These are phyloP conservation scores for cat (Felis catus) DNA, from an alignment of 2,113 vertebrate species.

Conservation along the genomic window DNA sequence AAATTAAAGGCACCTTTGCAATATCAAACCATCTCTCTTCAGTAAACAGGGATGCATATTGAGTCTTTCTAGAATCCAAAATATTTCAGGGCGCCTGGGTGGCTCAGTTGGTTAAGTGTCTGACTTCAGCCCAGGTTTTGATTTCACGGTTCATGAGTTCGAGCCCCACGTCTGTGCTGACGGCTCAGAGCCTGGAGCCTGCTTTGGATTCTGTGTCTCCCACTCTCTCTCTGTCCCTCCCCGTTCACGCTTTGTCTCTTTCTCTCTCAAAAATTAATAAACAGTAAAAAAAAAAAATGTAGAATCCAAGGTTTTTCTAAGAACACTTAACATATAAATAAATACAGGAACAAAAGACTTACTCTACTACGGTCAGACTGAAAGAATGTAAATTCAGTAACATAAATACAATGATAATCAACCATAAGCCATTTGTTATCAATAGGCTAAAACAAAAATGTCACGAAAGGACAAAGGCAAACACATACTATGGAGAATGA, in stretches of 20 bases:
- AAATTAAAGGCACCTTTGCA: not conserved
- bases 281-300: no score
- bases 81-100: no score
- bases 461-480: not conserved
- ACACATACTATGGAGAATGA: not conserved
- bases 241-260: no score
- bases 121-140: no score
- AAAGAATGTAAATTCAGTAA: not conserved
- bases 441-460: not conserved
- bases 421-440: not conserved
- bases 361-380: not conserved
- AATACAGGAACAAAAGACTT: not conserved
- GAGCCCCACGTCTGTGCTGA: no score
- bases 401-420: not conserved
- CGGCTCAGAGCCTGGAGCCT: no score
- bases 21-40: not conserved
- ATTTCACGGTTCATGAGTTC: no score
- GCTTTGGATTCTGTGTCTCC: no score
- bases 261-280: no score
- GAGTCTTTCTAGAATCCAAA: not conserved
- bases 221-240: no score
- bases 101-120: no score
- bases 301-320: not conserved
- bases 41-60: not conserved
- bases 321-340: not conserved